Evolutionary conservation across 2,888 invertebrate species (phyloP), one percentile per base, ranked within the genome.

Genomic region (Helobdella robusta): DNA sequence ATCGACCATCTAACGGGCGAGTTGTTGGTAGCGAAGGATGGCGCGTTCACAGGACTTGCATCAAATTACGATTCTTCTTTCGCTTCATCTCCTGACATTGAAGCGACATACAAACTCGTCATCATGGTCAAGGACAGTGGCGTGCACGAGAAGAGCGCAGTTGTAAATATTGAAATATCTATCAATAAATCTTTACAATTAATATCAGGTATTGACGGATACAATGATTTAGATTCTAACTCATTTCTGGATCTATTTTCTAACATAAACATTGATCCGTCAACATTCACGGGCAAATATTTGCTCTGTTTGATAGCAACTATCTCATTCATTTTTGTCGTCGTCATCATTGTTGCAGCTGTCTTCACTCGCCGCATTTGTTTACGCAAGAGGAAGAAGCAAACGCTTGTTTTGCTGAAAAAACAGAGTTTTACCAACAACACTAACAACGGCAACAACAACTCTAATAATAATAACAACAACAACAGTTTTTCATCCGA

Each of bases 91-190:
- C 23, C 50, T 50, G 36, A 60, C 30, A 36, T 60, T 23, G 60
- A 60, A 2, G 15, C 46, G 1, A 60, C 15, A n/a, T 60, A 66
- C 35, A 63, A 64, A 34, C 54, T 69, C n/a, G 34, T 68, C 11
- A 52, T 69, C 30, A 48, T 68, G 25, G 69, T 69, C 50, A 69
- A 66, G 44, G 69, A 69, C 35, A 56, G 59, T 20, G 68, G 69
- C n/a, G 36, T 28, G 8, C 66, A 60, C 20, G 52, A 60, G 35
- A 66, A 66, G 25, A 46, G 48, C 6, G 66, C 66, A 2, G 54
- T 61, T 6, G 48, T 36, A 20, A 61, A 40, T 36, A 46, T 66
- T 32, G 66, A 66, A 20, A 40, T 66, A n/a, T 52, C 20, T 35
- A 52, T 63, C 63, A 52, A 63, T 35, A 50, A 60, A 60, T 40